phyloP scores from a whole-genome alignment of 2,888 invertebrate genomes.

The Dryococelus australis region DNA sequence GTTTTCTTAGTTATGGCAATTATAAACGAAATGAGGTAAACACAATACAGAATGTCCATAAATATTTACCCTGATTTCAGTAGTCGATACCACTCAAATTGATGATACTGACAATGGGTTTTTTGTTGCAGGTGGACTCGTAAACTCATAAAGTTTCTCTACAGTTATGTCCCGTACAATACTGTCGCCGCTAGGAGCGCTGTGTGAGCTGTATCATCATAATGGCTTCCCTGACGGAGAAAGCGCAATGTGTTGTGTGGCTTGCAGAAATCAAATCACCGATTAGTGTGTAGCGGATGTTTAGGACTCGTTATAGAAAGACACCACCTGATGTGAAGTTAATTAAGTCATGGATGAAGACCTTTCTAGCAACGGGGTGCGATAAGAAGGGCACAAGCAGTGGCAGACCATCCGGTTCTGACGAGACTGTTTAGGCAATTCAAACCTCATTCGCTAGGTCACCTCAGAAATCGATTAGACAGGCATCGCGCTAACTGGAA shows the following conservation, averaged over 20 bases:
- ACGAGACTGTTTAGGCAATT: too few relatives aligned
- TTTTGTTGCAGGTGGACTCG: slow-evolving; percentile 27
- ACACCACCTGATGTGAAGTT: not conserved
- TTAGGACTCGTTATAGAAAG: not conserved
- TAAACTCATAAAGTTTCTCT: slow-evolving; percentile 6
- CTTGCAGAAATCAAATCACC: too few relatives aligned
- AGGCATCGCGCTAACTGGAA: not conserved
- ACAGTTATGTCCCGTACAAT: not conserved
- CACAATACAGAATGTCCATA: not conserved
- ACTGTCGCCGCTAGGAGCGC: not conserved
- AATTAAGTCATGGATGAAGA: too few relatives aligned
- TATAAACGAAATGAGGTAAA: not conserved
- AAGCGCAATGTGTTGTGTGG: too few relatives aligned
- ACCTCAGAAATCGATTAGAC: slow-evolving; percentile 23
- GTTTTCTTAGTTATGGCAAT: too few relatives aligned
- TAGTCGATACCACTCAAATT: not conserved
- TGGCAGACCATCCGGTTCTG: too few relatives aligned
- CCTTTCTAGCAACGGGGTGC: too few relatives aligned
- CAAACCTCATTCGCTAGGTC: too few relatives aligned
- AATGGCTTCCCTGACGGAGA: too few relatives aligned
- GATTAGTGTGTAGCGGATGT: not conserved
- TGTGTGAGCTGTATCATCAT: too few relatives aligned
- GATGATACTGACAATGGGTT: not conserved
- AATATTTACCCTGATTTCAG: too few relatives aligned
- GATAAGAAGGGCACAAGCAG: too few relatives aligned